Percentiles rank a stretch among this genome's conserved stretches.
Conservation (phyloP, 2,888 invertebrate species). For the Acanthoscelides obtectus region DNA sequence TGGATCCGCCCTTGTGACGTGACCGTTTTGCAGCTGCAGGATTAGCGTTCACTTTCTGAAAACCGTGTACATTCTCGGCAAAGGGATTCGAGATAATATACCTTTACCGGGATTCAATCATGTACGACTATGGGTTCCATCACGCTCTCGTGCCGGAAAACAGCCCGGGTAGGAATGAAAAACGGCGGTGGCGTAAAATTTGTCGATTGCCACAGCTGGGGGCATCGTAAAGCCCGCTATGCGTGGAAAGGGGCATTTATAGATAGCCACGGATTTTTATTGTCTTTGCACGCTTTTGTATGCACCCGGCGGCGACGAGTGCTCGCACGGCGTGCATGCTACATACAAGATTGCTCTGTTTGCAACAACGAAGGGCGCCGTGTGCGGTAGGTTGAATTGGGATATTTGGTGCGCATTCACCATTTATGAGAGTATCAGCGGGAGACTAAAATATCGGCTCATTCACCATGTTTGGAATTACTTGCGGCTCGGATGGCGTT, state of each 20-base stretch:
- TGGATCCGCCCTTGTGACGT: too few relatives aligned
- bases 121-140: neutral
- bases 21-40: too few relatives aligned
- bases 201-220: neutral
- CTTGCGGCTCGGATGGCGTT: too few relatives aligned
- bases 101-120: neutral
- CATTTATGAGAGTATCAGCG: too few relatives aligned
- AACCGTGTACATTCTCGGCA: too few relatives aligned
- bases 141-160: neutral
- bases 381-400: too few relatives aligned
- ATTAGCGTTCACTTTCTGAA: too few relatives aligned
- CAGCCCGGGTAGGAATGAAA: neutral
- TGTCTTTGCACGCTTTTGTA: neutral
- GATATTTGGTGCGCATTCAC: too few relatives aligned
- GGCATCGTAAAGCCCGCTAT: neutral
- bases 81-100: too few relatives aligned
- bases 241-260: neutral
- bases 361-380: neutral
- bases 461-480: too few relatives aligned
- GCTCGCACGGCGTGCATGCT: neutral
- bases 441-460: too few relatives aligned
- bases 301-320: neutral
- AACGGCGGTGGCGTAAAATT: neutral
- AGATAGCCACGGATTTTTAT: neutral
- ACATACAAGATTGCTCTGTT: neutral